Evolutionary conservation across 23 tunicate genomes (phyloP).

Genomic region (Trididemnum nubilum): DNA sequence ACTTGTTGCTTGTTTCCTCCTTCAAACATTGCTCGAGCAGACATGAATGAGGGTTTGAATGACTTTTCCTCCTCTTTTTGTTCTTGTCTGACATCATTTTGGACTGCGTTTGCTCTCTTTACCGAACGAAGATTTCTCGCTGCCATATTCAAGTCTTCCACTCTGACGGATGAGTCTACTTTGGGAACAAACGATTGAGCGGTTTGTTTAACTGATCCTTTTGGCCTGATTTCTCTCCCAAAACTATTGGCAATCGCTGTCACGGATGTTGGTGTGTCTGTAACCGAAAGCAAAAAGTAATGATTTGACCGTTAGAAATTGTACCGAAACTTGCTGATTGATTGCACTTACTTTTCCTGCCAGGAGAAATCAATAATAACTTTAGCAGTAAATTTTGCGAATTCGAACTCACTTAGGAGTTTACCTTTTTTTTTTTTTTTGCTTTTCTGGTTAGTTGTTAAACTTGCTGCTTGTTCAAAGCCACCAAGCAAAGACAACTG

Average conservation of each 20-base stretch:
- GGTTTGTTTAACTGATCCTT: slow-evolving; percentile 2
- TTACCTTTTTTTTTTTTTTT: too few species aligned
- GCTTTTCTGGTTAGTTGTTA: too few species aligned
- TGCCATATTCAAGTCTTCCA: background rate
- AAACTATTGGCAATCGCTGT: background rate
- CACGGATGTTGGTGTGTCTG: background rate
- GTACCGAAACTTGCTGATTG: too few species aligned
- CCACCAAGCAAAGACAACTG: too few species aligned
- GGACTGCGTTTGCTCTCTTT: background rate
- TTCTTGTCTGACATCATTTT: background rate
- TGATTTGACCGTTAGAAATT: too few species aligned
- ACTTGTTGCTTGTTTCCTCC: background rate
- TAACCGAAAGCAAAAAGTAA: too few species aligned
- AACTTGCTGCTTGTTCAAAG: too few species aligned
- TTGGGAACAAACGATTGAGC: slow-evolving; percentile 30
- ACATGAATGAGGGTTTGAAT: slow-evolving; percentile 11
- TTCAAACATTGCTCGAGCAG: slow-evolving; percentile 49
- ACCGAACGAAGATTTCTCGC: slow-evolving; percentile 11
- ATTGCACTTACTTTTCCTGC: too few species aligned
- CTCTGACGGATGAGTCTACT: background rate
- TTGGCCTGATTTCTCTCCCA: slow-evolving; percentile 4
- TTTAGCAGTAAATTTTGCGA: too few species aligned
- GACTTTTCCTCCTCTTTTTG: background rate
- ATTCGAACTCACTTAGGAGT: too few species aligned
- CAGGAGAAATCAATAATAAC: too few species aligned